Conservation (phyloP, 2,888 invertebrate genomes). For the Escarpia spicata region DNA sequence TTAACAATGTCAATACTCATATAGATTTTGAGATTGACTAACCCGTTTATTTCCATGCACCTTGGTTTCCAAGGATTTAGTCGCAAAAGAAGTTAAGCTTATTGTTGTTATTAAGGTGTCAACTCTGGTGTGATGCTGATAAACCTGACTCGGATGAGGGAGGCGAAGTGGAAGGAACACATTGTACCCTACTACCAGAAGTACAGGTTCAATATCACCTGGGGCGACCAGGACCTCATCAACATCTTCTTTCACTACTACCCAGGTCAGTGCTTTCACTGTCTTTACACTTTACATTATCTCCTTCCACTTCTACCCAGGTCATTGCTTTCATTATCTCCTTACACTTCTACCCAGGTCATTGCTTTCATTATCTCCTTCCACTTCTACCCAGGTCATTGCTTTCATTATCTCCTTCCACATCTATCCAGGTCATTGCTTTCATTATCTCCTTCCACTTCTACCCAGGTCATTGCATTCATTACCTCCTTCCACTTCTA, state of each 20-base stretch:
- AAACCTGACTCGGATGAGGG: slow-evolving; percentile 91
- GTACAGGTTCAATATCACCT: slow-evolving; percentile 82
- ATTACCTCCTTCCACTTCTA: slow-evolving; percentile 89
- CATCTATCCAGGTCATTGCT: slow-evolving; percentile 75
- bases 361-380: slow-evolving; percentile 81
- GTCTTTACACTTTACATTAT: slow-evolving; percentile 76
- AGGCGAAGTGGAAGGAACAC: slow-evolving; percentile 85
- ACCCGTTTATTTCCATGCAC: no score
- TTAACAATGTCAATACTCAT: no score
- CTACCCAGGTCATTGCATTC: slow-evolving; percentile 57
- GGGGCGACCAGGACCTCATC: slow-evolving; percentile 97
- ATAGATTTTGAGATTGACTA: no score
- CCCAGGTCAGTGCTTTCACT: slow-evolving; percentile 69
- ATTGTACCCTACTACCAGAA: slow-evolving; percentile 85
- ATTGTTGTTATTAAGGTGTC: slow-evolving; percentile 73
- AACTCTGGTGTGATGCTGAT: slow-evolving; percentile 98
- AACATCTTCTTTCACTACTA: slow-evolving; percentile 89
- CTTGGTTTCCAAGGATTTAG: no score
- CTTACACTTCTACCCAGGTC: no score
- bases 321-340: slow-evolving; percentile 56
- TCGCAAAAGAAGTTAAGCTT: no score
- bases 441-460: no score
- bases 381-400: slow-evolving; percentile 78
- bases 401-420: slow-evolving; percentile 85
- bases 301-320: slow-evolving; percentile 85